These are phyloP conservation scores for Acanthurus leucopareius DNA, from an alignment of 2,797 vertebrate genomes.

Conservation along the genomic window DNA sequence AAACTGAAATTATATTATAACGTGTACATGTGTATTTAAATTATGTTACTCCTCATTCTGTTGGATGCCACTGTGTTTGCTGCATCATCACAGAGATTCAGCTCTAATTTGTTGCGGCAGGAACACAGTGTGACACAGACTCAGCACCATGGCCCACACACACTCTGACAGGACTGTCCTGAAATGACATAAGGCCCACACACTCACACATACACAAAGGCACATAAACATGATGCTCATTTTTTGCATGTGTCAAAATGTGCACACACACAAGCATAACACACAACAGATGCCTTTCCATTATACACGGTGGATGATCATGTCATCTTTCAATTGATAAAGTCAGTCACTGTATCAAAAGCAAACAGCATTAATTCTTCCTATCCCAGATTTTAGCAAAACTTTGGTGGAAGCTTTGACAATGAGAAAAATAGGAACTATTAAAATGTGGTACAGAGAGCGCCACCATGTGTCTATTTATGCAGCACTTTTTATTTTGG, in stretches of 20 bases:
- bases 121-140: conserved; percentile 63
- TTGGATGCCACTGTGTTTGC: conserved; percentile 38
- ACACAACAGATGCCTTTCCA: not conserved
- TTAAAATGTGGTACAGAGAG: too few species aligned
- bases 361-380: too few species aligned
- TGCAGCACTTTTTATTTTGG: too few species aligned
- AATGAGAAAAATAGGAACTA: too few species aligned
- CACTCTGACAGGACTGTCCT: conserved; percentile 57
- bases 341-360: too few species aligned
- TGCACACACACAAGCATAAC: not conserved
- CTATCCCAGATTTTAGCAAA: too few species aligned
- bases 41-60: conserved; percentile 10
- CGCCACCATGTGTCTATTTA: too few species aligned
- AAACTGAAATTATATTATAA: not conserved
- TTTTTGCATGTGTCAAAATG: conserved; percentile 11
- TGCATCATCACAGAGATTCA: conserved; percentile 54
- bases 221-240: not conserved
- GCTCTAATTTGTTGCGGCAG: conserved; percentile 60
- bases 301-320: too few species aligned
- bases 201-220: conserved; percentile 3
- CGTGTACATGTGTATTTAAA: not conserved
- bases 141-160: conserved; percentile 40
- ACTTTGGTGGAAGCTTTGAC: too few species aligned
- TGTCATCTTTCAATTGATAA: too few species aligned
- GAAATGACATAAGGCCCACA: conserved; percentile 19